Conservation (phyloP, 1,140 invertebrate species). For the Acromyrmex echinatior region DNA sequence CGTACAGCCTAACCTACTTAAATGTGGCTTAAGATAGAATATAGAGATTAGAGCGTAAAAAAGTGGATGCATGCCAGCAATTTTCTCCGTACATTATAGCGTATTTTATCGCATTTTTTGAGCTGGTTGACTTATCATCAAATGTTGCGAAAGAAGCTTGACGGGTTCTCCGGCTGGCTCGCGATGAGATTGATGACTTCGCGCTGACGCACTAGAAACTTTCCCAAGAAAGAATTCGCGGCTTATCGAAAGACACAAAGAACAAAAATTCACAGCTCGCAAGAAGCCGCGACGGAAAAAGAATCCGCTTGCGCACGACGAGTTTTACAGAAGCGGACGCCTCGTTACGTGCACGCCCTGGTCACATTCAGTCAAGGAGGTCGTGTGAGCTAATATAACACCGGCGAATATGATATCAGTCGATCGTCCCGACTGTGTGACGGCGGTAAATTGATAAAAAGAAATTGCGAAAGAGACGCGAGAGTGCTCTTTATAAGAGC, state of each 20-base stretch:
- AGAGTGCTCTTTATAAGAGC: slow-evolving; percentile 11
- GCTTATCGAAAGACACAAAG: slow-evolving; percentile 44
- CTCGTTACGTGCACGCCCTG: slow-evolving; percentile 21
- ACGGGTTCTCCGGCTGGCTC: slow-evolving; percentile 16
- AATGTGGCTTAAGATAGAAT: neutral
- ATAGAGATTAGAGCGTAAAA: slow-evolving; percentile 14
- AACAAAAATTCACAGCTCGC: slow-evolving; percentile 39
- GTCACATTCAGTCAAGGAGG: slow-evolving; percentile 44
- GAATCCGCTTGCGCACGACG: slow-evolving; percentile 49
- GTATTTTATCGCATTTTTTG: slow-evolving; percentile 41
- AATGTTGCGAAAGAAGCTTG: slow-evolving; percentile 42
- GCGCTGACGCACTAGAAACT: slow-evolving; percentile 51
- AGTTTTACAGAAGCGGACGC: slow-evolving; percentile 32
- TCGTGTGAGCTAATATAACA: slow-evolving; percentile 52
- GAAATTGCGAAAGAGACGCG: slow-evolving; percentile 53
- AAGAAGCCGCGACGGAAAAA: slow-evolving; percentile 25
- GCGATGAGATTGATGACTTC: slow-evolving; percentile 43
- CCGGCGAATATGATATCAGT: slow-evolving; percentile 46
- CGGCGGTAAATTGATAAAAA: slow-evolving; percentile 55
- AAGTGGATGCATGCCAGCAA: slow-evolving; percentile 8
- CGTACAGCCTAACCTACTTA: neutral
- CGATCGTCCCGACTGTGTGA: slow-evolving; percentile 23
- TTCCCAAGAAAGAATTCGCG: slow-evolving; percentile 41
- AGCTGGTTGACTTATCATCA: slow-evolving; percentile 51
- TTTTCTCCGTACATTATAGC: slow-evolving; percentile 31